Evolutionary conservation across 2,888 invertebrate species (phyloP).

Genomic region (Drosophila anomalata): DNA sequence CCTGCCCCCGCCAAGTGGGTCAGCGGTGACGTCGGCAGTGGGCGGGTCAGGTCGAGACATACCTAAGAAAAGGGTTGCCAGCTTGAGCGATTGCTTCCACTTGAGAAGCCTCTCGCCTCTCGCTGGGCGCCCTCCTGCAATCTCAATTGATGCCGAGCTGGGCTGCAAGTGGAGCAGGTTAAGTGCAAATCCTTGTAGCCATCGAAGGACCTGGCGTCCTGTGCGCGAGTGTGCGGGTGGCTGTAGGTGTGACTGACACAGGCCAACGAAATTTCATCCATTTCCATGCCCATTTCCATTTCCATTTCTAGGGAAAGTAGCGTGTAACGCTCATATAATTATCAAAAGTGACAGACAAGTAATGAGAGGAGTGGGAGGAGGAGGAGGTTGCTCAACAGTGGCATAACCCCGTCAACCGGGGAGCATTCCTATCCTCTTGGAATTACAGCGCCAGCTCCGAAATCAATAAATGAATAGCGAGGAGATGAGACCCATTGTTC

Average conservation of each 20-base stretch:
- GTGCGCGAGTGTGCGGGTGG: neutral
- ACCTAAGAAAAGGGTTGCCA: conserved; percentile 19
- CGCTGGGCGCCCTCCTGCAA: conserved; percentile 12
- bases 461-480: too few relatives aligned
- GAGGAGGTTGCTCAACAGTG: neutral
- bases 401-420: too few relatives aligned
- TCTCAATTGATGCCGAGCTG: conserved; percentile 40
- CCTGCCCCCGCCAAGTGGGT: conserved; percentile 20
- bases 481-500: too few relatives aligned
- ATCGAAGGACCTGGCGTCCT: conserved; percentile 23
- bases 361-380: conserved; percentile 11
- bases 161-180: conserved; percentile 65
- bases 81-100: conserved; percentile 42
- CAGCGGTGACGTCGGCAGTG: conserved; percentile 32
- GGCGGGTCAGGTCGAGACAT: neutral
- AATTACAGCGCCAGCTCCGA: too few relatives aligned
- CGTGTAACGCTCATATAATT: conserved; percentile 48
- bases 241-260: neutral
- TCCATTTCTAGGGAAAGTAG: conserved; percentile 19
- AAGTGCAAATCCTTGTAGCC: conserved; percentile 59
- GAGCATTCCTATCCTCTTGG: too few relatives aligned
- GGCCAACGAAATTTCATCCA: neutral
- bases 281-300: too few relatives aligned
- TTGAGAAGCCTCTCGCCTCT: conserved; percentile 18
- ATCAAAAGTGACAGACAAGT: conserved; percentile 37